A percentile compares a stretch with the other conserved stretches of the same genome.
Evolutionary conservation across 2,797 vertebrate species (phyloP).

Genomic region (Hydrolagus colliei): DNA sequence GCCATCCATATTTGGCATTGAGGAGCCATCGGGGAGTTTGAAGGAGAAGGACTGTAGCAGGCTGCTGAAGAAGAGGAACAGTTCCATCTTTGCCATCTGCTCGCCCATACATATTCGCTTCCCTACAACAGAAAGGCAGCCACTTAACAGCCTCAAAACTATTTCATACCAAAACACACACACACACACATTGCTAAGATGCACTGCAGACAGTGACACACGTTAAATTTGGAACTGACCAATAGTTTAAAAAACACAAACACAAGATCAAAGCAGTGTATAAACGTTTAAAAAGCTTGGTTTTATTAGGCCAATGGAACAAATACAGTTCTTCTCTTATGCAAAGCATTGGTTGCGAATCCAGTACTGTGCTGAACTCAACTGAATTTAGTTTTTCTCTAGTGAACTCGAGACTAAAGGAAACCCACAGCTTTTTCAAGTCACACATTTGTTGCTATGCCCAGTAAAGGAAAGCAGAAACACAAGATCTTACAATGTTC

Average conservation of each 20-base stretch:
- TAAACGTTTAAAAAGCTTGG: neutral
- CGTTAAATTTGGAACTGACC: neutral
- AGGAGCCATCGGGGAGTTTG: constrained; percentile 60
- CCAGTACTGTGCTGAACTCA: neutral
- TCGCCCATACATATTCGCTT: constrained; percentile 93
- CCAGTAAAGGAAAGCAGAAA: neutral
- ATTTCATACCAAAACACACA: neutral
- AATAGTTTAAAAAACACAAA: neutral
- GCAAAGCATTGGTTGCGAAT: neutral
- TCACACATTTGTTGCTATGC: neutral
- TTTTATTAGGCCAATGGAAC: neutral
- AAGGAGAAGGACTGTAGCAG: constrained; percentile 81
- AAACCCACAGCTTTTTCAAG: neutral
- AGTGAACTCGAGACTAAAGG: neutral
- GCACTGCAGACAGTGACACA: neutral
- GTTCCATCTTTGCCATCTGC: constrained; percentile 92
- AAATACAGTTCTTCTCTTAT: neutral
- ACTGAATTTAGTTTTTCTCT: neutral
- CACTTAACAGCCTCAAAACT: neutral
- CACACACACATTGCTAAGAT: neutral
- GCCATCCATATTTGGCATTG: constrained; percentile 66
- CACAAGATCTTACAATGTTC: neutral
- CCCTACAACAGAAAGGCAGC: constrained; percentile 54
- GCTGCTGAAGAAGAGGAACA: constrained; percentile 78
- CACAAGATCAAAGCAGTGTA: neutral